phyloP scores from a whole-genome alignment of 2,888 invertebrate genomes.

The Endotricha flammealis region DNA sequence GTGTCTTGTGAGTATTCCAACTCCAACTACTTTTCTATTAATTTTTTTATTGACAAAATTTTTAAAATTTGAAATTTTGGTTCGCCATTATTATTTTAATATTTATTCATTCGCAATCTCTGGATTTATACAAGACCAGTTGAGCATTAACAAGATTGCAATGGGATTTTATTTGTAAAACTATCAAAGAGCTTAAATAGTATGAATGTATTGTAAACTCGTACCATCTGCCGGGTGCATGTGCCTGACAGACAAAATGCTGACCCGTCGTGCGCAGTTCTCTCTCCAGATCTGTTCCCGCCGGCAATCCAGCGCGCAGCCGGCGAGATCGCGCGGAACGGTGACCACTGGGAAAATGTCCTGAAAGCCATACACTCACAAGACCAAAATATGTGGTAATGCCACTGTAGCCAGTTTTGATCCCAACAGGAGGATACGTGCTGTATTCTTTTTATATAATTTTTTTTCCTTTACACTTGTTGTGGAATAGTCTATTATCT shows the following conservation, averaged over 20 bases:
- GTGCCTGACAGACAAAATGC: slow-evolving; percentile 48
- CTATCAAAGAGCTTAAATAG: slow-evolving; percentile 6
- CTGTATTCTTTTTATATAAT: slow-evolving; percentile 67
- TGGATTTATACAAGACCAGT: neutral
- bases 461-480: slow-evolving; percentile 24
- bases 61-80: too few species aligned
- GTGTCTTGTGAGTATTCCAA: too few species aligned
- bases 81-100: too few species aligned
- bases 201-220: slow-evolving; percentile 8
- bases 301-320: slow-evolving; percentile 71
- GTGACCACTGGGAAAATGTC: slow-evolving; percentile 82
- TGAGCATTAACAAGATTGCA: neutral
- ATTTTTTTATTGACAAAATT: too few species aligned
- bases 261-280: slow-evolving; percentile 77
- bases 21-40: too few species aligned
- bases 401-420: slow-evolving; percentile 56
- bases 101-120: too few species aligned
- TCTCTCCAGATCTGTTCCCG: slow-evolving; percentile 74
- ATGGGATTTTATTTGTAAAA: too few species aligned
- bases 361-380: slow-evolving; percentile 77
- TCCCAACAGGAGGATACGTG: slow-evolving; percentile 56
- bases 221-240: slow-evolving; percentile 18
- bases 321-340: slow-evolving; percentile 80
- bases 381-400: slow-evolving; percentile 77
- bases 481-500: slow-evolving; percentile 26